A percentile compares a stretch with the other conserved stretches of the same genome.
Conservation (phyloP, 1,140 invertebrate genomes). For the Drosophila baimaii region DNA sequence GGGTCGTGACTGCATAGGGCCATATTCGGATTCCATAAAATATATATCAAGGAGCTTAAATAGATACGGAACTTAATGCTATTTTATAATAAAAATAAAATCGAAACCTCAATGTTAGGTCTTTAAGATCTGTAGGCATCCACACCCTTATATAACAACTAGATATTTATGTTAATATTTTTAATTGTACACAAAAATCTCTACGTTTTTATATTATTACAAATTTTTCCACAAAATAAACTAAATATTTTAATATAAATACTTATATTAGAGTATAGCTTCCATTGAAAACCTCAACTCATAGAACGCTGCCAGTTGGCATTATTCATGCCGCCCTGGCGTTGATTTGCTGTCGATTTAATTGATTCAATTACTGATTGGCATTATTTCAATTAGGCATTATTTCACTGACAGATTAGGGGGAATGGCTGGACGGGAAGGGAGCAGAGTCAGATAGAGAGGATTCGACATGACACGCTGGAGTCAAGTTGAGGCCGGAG, state of each 20-base stretch:
- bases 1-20: background rate
- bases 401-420: background rate
- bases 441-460: background rate
- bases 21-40: background rate
- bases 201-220: background rate
- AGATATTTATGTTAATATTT: background rate
- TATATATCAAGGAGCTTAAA: background rate
- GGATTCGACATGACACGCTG: slow-evolving; percentile 29
- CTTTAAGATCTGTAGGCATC: too few species aligned
- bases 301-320: slow-evolving; percentile 4
- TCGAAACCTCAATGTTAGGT: background rate
- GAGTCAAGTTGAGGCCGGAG: slow-evolving; percentile 23
- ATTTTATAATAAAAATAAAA: background rate
- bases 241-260: too few species aligned
- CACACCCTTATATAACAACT: too few species aligned
- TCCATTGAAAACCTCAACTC: background rate
- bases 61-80: background rate
- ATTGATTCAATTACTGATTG: slow-evolving; percentile 44
- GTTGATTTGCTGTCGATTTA: slow-evolving; percentile 39
- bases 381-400: slow-evolving; percentile 46
- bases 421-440: background rate
- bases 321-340: slow-evolving; percentile 23
- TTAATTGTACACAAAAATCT: too few species aligned
- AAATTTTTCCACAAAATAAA: too few species aligned
- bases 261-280: too few species aligned